A percentile compares a stretch with the other conserved stretches of the same genome.
These are phyloP conservation scores for Penaeus japonicus DNA, from an alignment of 1,140 invertebrate genomes.

Conservation along the genomic window DNA sequence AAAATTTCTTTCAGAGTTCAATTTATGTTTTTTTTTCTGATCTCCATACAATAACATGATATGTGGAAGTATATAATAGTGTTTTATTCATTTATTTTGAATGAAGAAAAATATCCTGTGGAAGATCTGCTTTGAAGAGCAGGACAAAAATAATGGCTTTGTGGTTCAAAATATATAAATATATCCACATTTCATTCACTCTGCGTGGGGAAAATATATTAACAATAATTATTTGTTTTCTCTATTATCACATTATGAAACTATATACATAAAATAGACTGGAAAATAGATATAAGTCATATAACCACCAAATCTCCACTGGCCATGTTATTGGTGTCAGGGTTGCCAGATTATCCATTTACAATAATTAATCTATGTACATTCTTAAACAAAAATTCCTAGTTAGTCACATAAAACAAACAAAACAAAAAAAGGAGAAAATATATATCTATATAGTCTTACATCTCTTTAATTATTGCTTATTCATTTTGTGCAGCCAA, in stretches of 20 bases:
- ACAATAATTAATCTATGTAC: no score
- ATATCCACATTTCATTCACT: conserved; percentile 23
- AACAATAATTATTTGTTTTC: conserved; percentile 35
- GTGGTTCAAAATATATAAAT: conserved; percentile 39
- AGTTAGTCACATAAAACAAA: no score
- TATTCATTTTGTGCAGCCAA: no score
- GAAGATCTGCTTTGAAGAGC: background rate
- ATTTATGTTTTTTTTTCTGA: no score
- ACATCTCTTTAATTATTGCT: no score
- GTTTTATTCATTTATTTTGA: no score
- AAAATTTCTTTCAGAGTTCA: no score
- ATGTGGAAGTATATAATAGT: conserved; percentile 3
- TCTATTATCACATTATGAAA: background rate
- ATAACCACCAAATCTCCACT: background rate
- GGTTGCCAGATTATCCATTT: no score
- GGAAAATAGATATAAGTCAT: conserved; percentile 28
- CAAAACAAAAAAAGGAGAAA: no score
- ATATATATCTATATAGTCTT: no score
- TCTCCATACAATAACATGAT: background rate
- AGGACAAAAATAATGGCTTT: conserved; percentile 27
- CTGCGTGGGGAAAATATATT: conserved; percentile 35
- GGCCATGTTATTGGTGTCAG: no score
- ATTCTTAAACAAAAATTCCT: no score
- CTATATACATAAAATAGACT: conserved; percentile 44
- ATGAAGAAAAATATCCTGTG: background rate